Conservation (phyloP, 1,140 invertebrate species). For the Drosophila biarmipes region DNA sequence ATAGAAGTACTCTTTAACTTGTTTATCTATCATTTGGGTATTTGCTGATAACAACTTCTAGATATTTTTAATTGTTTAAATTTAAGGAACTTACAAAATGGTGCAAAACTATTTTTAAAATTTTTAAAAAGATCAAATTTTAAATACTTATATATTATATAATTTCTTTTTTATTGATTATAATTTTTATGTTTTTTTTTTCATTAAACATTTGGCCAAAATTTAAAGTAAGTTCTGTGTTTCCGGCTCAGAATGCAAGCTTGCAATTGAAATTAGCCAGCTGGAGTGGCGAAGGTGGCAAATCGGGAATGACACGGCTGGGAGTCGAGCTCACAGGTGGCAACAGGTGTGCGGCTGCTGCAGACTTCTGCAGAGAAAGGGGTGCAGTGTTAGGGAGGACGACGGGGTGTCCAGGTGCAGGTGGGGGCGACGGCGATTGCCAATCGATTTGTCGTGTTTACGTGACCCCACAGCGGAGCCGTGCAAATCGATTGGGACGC, state of each 20-base stretch:
- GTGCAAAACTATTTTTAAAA: too few species aligned
- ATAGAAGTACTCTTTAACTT: too few species aligned
- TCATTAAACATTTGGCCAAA: neutral
- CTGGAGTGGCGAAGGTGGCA: constrained; percentile 1
- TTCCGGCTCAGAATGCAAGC: constrained; percentile 11
- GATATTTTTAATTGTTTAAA: too few species aligned
- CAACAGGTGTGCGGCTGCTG: constrained; percentile 65
- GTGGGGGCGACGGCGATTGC: constrained; percentile 48
- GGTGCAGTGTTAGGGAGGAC: neutral
- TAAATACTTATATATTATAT: neutral
- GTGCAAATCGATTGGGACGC: constrained; percentile 75
- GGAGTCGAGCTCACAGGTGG: constrained; percentile 16
- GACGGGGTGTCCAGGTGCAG: constrained; percentile 23
- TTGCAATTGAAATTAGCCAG: constrained; percentile 23
- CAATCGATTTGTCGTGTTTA: constrained; percentile 81
- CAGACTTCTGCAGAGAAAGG: neutral
- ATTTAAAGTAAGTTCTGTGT: neutral
- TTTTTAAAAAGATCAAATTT: too few species aligned
- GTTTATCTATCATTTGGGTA: too few species aligned
- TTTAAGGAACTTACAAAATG: too few species aligned
- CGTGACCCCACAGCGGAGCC: constrained; percentile 60
- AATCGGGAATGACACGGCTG: constrained; percentile 48
- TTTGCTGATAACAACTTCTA: too few species aligned
- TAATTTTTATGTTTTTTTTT: neutral
- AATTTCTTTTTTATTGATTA: neutral